phyloP scores from a whole-genome alignment of 2,113 vertebrate genomes.

The Hyaena hyaena region DNA sequence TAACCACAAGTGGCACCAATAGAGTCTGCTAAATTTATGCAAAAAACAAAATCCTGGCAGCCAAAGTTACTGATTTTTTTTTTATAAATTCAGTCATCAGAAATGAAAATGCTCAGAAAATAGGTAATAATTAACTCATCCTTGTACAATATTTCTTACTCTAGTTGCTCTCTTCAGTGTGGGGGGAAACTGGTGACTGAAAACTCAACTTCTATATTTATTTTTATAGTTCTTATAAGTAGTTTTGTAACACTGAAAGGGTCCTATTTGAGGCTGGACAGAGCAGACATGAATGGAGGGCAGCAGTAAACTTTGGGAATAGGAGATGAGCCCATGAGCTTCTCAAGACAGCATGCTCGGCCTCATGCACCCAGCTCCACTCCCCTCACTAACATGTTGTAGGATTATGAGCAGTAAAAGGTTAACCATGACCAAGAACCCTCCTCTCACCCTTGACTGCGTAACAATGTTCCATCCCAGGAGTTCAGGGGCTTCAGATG shows the following conservation, averaged over 20 bases:
- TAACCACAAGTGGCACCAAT: neutral
- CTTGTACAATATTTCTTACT: neutral
- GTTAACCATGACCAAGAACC: neutral
- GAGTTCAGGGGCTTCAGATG: neutral
- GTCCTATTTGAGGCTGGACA: neutral
- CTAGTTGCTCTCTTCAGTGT: neutral
- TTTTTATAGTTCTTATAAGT: neutral
- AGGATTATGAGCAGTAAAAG: neutral
- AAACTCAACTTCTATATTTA: neutral
- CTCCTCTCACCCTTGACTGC: neutral
- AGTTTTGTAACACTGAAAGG: neutral
- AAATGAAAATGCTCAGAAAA: slow-evolving; percentile 25
- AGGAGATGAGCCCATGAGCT: neutral
- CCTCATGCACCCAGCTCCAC: neutral
- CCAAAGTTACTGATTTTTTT: neutral
- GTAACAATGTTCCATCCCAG: neutral
- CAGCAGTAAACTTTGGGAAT: neutral
- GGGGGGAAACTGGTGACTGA: neutral
- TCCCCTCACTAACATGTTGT: neutral
- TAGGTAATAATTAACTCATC: neutral
- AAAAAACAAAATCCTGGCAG: neutral
- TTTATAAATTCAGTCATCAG: neutral
- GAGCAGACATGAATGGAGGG: neutral
- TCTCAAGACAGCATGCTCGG: neutral
- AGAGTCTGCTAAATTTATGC: neutral